A percentile compares a stretch with the other conserved stretches of the same genome.
These are phyloP conservation scores for Tokudaia tokunoshimensis DNA, from an alignment of 2,797 vertebrate species.

Conservation along the genomic window DNA sequence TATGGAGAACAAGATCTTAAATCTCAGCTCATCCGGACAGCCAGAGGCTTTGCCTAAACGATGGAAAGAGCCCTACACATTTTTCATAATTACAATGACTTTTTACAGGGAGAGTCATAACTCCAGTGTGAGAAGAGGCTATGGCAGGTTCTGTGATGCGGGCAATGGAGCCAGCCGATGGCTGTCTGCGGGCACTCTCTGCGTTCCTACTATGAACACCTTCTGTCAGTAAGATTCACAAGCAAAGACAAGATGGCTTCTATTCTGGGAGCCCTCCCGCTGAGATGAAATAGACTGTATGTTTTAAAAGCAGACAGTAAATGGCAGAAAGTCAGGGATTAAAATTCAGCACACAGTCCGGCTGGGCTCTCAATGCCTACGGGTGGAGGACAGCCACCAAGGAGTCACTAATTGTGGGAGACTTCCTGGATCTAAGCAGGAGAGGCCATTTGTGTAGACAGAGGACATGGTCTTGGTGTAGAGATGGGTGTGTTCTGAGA, in stretches of 20 bases:
- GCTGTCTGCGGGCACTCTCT: slow-evolving; percentile 58
- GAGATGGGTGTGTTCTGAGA: neutral
- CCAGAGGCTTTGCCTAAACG: slow-evolving; percentile 81
- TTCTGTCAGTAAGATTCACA: slow-evolving; percentile 53
- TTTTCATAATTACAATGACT: slow-evolving; percentile 85
- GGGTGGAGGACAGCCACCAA: neutral
- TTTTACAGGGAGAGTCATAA: slow-evolving; percentile 81
- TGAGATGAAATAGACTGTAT: neutral
- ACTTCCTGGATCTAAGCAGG: slow-evolving; percentile 35
- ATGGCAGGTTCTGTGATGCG: slow-evolving; percentile 42
- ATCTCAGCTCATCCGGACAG: slow-evolving; percentile 79
- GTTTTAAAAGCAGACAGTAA: slow-evolving; percentile 36
- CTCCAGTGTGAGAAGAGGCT: slow-evolving; percentile 65
- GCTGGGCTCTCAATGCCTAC: neutral
- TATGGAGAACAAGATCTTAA: slow-evolving; percentile 85
- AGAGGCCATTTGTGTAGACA: neutral
- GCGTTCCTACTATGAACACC: neutral
- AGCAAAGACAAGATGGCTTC: neutral
- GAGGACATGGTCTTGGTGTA: neutral
- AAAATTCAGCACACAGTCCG: neutral
- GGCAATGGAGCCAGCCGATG: slow-evolving; percentile 70
- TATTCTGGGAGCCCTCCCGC: neutral
- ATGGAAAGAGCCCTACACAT: slow-evolving; percentile 78
- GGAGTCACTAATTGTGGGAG: slow-evolving; percentile 34
- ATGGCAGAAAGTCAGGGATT: slow-evolving; percentile 9